Conservation (phyloP, 2,888 invertebrate species). For the Callyntrura sp. region DNA sequence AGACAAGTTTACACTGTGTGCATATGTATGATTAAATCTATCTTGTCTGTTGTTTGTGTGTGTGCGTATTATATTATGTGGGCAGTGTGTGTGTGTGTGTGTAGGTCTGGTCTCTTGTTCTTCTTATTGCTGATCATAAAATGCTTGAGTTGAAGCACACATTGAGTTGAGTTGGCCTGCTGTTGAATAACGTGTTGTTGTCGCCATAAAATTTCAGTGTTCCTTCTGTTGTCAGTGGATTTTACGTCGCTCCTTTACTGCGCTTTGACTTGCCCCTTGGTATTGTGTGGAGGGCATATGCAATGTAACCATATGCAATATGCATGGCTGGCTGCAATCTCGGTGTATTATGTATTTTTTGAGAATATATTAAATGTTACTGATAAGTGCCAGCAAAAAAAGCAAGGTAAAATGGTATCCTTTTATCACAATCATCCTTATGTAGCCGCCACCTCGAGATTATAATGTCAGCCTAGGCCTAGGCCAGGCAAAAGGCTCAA, state of each 20-base stretch:
- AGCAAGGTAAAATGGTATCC: constrained; percentile 4
- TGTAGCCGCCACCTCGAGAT: too few species aligned
- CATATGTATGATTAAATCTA: too few species aligned
- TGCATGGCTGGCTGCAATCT: too few species aligned
- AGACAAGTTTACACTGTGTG: too few species aligned
- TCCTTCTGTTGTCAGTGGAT: constrained; percentile 44
- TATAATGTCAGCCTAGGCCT: too few species aligned
- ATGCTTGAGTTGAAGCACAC: neutral
- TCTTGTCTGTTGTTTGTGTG: too few species aligned
- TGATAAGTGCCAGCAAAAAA: neutral
- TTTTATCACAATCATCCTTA: too few species aligned
- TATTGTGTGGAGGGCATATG: neutral
- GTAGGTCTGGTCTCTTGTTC: constrained; percentile 27
- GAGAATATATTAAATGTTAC: constrained; percentile 18
- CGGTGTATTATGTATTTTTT: too few species aligned
- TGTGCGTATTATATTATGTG: neutral
- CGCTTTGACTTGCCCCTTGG: too few species aligned
- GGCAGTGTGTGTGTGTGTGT: neutral
- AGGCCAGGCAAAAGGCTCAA: too few species aligned
- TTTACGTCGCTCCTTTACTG: too few species aligned
- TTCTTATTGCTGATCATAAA: constrained; percentile 35
- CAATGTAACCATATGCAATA: constrained; percentile 1
- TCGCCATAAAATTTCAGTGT: constrained; percentile 50
- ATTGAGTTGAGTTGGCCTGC: too few species aligned
- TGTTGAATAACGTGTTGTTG: neutral